A percentile compares a stretch with the other conserved stretches of the same genome.
Evolutionary conservation across 2,888 invertebrate species (phyloP).

Genomic region (Magallana nippona): DNA sequence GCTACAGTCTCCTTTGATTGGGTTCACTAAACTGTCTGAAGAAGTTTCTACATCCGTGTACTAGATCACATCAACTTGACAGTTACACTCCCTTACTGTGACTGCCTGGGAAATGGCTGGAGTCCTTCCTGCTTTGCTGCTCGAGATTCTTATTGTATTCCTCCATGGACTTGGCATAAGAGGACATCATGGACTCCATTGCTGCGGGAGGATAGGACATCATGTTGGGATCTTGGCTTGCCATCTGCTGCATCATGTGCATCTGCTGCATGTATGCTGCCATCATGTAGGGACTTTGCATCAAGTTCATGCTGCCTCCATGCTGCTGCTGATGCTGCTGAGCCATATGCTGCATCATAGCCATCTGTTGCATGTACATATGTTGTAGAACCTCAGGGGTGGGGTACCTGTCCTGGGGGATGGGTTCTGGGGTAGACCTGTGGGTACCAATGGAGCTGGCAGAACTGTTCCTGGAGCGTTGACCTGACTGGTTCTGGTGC

Average conservation of each 20-base stretch:
- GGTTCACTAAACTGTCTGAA: no score
- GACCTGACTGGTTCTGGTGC: neutral
- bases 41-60: no score
- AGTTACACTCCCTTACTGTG: neutral
- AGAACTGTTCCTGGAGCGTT: conserved; percentile 11
- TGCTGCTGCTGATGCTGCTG: conserved; percentile 12
- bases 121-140: neutral
- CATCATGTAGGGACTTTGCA: conserved; percentile 5
- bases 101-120: neutral
- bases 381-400: conserved; percentile 2
- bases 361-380: conserved; percentile 7
- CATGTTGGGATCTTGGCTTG: neutral
- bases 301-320: conserved; percentile 2
- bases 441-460: neutral
- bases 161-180: neutral
- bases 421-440: neutral
- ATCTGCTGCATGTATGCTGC: conserved; percentile 30
- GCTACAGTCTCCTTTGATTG: no score
- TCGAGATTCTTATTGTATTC: neutral
- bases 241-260: conserved; percentile 29
- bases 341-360: conserved; percentile 6
- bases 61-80: neutral
- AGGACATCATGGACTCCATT: conserved; percentile 4
- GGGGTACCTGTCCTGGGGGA: neutral
- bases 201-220: neutral